Evolutionary conservation across 2,797 vertebrate genomes (phyloP), one percentile per base, ranked within the genome.

Genomic region (Allobates femoralis): DNA sequence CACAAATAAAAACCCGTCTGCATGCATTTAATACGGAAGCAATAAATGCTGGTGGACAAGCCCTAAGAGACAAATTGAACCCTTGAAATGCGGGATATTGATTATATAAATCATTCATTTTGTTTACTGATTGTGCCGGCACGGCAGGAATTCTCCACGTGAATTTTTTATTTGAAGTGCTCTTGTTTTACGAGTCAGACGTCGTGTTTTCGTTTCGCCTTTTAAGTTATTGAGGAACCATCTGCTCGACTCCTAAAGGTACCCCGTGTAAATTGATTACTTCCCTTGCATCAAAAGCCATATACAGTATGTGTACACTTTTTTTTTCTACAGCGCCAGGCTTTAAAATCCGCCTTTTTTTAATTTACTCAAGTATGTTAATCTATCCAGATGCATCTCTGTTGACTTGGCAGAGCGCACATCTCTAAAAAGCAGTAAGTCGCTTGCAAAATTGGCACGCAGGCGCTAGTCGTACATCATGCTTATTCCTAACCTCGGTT

Each of bases 191-290:
- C 64, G 41, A 84, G 41, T 77, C 83, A 21, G 41, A 28, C 51
- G 41, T 58, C 16, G 12, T 23, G 23, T 46, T 85, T 85, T 60
- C n/a, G 41, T 51, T 86, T 80, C 53, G 28, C 15, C 15, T 62
- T 73, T 53, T 53, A 86, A 86, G 60, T 76, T 85, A 92, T 41
- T 89, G 79, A 88, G 46, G 83, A 92, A 90, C 85, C 92, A 91
- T 91, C 89, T 94, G 90, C 89, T 91, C 71, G 88, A 26, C n/a
- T 91, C 91, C 90, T 87, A 91, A 91, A 86, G 83, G 88, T 90
- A 74, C 23, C 0, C 7, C 89, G 90, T 90, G 90, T 79, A 55
- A 87, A 83, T 69, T 50, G 71, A 83, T 87, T 87, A 37, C 37
- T 11, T 21, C 19, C 34, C 28, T 71, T 46, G 41, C 71, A 82